Percentiles rank a stretch among this genome's conserved stretches.
phyloP scores from a whole-genome alignment of 2,113 vertebrate species.

The Tyto alba region DNA sequence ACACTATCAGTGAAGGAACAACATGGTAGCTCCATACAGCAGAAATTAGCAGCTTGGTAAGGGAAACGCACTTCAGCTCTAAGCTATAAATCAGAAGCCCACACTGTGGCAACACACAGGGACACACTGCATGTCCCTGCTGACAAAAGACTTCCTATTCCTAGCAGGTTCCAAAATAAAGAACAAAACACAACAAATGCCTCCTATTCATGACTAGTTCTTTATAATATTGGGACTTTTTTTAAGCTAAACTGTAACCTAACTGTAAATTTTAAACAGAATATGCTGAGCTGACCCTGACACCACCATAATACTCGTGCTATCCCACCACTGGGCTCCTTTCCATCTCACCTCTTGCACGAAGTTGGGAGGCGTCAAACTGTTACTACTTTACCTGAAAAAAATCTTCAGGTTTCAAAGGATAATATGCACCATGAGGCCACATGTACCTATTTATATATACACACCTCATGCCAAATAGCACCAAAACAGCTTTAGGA shows the following conservation, averaged over 20 bases:
- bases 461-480: neutral
- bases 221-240: neutral
- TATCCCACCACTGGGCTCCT: neutral
- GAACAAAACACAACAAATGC: neutral
- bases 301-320: neutral
- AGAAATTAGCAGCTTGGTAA: neutral
- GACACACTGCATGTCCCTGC: neutral
- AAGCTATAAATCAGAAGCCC: neutral
- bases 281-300: neutral
- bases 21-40: neutral
- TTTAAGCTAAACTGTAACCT: neutral
- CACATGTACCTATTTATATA: neutral
- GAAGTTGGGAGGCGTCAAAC: neutral
- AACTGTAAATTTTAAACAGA: neutral
- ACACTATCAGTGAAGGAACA: neutral
- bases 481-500: neutral
- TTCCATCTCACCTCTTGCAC: neutral
- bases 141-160: neutral
- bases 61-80: neutral
- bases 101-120: neutral
- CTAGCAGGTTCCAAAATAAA: neutral
- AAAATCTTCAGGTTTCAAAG: neutral
- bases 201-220: neutral
- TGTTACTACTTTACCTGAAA: neutral
- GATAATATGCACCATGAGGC: neutral